Evolutionary conservation across 2,113 vertebrate genomes (phyloP), one percentile per base, ranked within the genome.

Genomic region (Chaetops frenatus): DNA sequence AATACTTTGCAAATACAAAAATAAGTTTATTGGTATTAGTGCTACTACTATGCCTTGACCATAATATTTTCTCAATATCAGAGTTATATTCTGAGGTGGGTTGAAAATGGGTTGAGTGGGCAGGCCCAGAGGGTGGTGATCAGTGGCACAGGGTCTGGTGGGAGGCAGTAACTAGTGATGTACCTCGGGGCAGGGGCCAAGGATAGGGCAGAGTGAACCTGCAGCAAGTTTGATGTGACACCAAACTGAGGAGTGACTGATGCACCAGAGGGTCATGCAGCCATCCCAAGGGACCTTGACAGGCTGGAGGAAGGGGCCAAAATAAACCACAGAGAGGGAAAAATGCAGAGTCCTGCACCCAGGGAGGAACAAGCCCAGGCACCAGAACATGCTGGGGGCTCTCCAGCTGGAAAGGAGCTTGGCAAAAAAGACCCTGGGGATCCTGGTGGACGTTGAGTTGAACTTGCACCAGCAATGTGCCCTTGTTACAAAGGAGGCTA

Each of bases 111-210:
- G 5, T 25, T 42, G 29, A 44, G 38, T 12, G 42, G 7, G 4
- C 5, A 5, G 28, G 31, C 31, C 33, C 10, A 42, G 31, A 74
- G 27, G 2, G 16, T 66, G 56, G 2, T 42, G 27, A 19, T 36
- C 21, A 24, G 18, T 23, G 48, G 5, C 38, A 40, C 0, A 0
- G 36, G 19, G 44, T 48, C 22, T 35, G 5, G 5, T 1, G 35
- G 50, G 21, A 82, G 35, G 3, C 47, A 44, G 6, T 35, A 24
- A 42, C 3, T 15, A 11, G 10, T 3, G 3, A 17, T 35, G 18
- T 33, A 44, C 23, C 28, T 14, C 45, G 17, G 77, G 31, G 11
- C 22, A 45, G 15, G 11, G 10, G 8, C 36, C 40, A 28, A 9
- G 38, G 36, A 6, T 5, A 25, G 15, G 13, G 13, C 15, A 38